Evolutionary conservation across 2,797 vertebrate genomes (phyloP).

Genomic region (Antennarius maculatus): DNA sequence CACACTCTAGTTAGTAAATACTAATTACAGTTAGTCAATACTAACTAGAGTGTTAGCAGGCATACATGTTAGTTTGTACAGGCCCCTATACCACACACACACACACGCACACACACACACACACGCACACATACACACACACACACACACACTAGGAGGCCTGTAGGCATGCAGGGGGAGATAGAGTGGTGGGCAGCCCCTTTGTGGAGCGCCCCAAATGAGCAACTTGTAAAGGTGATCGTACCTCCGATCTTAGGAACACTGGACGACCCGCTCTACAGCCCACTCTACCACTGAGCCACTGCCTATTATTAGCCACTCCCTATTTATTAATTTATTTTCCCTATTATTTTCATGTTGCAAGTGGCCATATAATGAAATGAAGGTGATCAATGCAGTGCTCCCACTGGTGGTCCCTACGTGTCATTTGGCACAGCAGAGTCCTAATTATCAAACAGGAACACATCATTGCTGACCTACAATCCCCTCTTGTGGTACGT

Average conservation of each 20-base stretch:
- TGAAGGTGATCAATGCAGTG: slow-evolving; percentile 73
- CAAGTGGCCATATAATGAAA: slow-evolving; percentile 76
- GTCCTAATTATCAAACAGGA: slow-evolving; percentile 78
- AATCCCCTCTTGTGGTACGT: slow-evolving; percentile 38
- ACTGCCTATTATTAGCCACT: slow-evolving; percentile 24
- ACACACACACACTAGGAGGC: too few relatives aligned
- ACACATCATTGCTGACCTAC: slow-evolving; percentile 56
- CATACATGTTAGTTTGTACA: too few relatives aligned
- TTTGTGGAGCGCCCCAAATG: too few relatives aligned
- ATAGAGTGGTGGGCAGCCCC: too few relatives aligned
- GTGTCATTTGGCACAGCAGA: slow-evolving; percentile 54
- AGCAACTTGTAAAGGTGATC: too few relatives aligned
- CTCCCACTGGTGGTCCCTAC: slow-evolving; percentile 48
- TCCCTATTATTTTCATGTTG: slow-evolving; percentile 36
- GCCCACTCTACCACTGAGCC: too few relatives aligned
- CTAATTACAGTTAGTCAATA: too few relatives aligned
- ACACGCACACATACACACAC: neutral
- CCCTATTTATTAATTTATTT: slow-evolving; percentile 17
- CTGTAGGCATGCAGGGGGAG: too few relatives aligned
- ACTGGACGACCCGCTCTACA: too few relatives aligned
- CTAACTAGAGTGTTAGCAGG: too few relatives aligned
- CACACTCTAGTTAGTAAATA: too few relatives aligned
- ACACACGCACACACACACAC: neutral
- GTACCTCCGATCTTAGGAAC: too few relatives aligned
- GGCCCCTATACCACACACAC: neutral